Percentiles rank a stretch among this genome's conserved stretches.
Evolutionary conservation across 2,888 invertebrate species (phyloP).

Genomic region (Leptinotarsa haldemani): DNA sequence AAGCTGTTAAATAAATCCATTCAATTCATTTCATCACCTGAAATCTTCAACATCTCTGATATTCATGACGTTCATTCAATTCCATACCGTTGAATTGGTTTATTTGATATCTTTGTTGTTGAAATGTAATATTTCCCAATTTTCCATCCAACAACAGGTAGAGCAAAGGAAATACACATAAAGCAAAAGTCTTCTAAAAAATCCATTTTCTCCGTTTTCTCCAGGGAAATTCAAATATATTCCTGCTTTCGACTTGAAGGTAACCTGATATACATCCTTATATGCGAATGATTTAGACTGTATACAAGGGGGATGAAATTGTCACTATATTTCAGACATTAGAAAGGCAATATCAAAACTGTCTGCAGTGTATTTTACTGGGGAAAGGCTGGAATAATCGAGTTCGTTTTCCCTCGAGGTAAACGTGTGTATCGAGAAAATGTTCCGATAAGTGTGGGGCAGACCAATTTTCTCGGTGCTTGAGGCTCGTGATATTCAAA

Average conservation of each 20-base stretch:
- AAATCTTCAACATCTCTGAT: no score
- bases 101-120: neutral
- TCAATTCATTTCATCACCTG: no score
- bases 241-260: conserved; percentile 58
- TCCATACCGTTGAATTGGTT: no score
- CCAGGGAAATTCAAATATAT: conserved; percentile 64
- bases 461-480: neutral
- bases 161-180: conserved; percentile 49
- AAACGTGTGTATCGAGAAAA: neutral
- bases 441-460: conserved; percentile 9
- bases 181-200: conserved; percentile 56
- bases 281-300: conserved; percentile 46
- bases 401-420: conserved; percentile 52
- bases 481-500: neutral
- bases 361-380: conserved; percentile 54
- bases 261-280: conserved; percentile 60
- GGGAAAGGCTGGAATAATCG: conserved; percentile 56
- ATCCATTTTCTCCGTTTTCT: conserved; percentile 60
- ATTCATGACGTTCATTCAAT: no score
- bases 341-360: conserved; percentile 61
- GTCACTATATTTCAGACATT: conserved; percentile 50
- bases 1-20: no score
- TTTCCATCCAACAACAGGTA: conserved; percentile 19
- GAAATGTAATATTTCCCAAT: neutral
- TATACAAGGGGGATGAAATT: conserved; percentile 35